Conservation (phyloP, 2,888 invertebrate genomes). For the Conistra vaccinii region DNA sequence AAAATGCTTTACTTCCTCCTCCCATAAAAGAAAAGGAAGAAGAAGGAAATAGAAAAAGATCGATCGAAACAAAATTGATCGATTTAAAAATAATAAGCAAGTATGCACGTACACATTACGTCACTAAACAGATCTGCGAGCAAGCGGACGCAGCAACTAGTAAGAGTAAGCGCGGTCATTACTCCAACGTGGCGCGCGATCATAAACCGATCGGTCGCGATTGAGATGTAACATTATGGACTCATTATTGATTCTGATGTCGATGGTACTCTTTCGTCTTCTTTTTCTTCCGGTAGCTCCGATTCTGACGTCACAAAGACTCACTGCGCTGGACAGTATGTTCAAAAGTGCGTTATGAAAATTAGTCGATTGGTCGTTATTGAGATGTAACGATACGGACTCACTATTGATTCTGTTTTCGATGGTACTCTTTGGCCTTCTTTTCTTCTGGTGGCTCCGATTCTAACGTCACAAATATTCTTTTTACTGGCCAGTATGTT, state of each 20-base stretch:
- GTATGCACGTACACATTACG: conserved; percentile 27
- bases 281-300: neutral
- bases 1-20: neutral
- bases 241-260: conserved; percentile 80
- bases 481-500: neutral
- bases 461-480: neutral
- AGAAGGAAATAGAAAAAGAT: neutral
- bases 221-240: conserved; percentile 49
- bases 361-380: conserved; percentile 54
- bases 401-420: conserved; percentile 81
- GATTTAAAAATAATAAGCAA: conserved; percentile 16
- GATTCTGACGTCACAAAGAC: neutral
- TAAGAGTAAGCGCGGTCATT: conserved; percentile 66
- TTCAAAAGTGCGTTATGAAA: neutral
- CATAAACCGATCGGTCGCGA: conserved; percentile 56
- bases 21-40: neutral
- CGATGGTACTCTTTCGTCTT: neutral
- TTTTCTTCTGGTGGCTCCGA: neutral
- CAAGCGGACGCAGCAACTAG: conserved; percentile 45
- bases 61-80: too few relatives aligned
- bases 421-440: neutral
- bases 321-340: neutral
- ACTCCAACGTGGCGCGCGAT: conserved; percentile 60
- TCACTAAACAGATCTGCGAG: conserved; percentile 55
- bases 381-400: conserved; percentile 45